Conservation (phyloP, 2,888 invertebrate genomes). For the Nymphalis polychloros region DNA sequence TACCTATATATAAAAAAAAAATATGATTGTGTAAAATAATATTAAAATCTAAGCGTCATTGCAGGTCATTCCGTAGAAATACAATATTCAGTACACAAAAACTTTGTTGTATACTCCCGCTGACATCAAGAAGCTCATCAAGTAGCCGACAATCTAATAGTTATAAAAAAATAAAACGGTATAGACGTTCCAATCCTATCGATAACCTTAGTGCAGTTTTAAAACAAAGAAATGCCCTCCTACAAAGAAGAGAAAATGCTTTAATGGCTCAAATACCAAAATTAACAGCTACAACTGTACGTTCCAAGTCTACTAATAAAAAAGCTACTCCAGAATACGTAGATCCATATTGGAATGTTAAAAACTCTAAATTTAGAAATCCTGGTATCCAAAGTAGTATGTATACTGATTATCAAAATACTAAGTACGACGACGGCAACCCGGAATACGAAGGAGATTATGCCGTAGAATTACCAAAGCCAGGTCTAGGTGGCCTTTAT, state of each 20-base stretch:
- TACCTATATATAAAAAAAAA: neutral
- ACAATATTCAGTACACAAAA: conserved; percentile 39
- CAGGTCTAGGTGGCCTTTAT: conserved; percentile 68
- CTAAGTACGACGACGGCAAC: conserved; percentile 49
- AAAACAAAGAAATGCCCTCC: conserved; percentile 59
- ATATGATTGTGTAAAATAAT: neutral
- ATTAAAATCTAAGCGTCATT: conserved; percentile 23
- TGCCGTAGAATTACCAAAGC: conserved; percentile 64
- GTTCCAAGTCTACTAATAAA: conserved; percentile 44
- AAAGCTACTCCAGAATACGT: conserved; percentile 56
- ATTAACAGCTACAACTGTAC: conserved; percentile 39
- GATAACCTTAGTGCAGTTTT: conserved; percentile 45
- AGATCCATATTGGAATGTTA: conserved; percentile 74
- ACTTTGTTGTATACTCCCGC: conserved; percentile 60
- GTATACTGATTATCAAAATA: conserved; percentile 35
- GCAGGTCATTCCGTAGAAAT: conserved; percentile 41
- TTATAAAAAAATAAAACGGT: conserved; percentile 23
- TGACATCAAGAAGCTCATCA: conserved; percentile 40
- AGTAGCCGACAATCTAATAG: conserved; percentile 49
- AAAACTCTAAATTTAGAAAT: conserved; percentile 54
- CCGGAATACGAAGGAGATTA: conserved; percentile 61
- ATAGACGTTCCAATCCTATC: conserved; percentile 48
- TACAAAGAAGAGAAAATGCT: conserved; percentile 50
- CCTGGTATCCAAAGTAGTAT: conserved; percentile 35
- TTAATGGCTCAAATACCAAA: conserved; percentile 45